Percentiles rank a stretch among this genome's conserved stretches.
These are phyloP conservation scores for Garra rufa DNA, from an alignment of 2,113 vertebrate species.

Conservation along the genomic window DNA sequence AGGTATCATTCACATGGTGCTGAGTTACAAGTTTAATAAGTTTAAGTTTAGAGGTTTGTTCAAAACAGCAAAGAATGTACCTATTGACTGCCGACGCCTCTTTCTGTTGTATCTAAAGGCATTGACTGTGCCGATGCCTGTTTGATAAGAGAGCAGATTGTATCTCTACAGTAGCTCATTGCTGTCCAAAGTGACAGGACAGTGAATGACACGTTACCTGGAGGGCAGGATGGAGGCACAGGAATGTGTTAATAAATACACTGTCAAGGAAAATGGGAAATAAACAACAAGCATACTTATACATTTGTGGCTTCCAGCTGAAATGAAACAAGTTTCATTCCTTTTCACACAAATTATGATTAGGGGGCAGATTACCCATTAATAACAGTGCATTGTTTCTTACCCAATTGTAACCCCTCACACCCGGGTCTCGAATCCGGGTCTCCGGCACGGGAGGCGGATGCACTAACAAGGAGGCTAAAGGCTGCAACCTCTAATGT, in stretches of 20 bases:
- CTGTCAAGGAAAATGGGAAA: background rate
- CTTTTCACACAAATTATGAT: no score
- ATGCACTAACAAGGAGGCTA: no score
- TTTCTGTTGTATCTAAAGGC: background rate
- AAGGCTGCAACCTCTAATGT: no score
- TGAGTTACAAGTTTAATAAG: background rate
- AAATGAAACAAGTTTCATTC: background rate
- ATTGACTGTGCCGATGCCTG: conserved; percentile 19
- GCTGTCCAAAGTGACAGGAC: conserved; percentile 19
- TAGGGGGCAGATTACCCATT: no score
- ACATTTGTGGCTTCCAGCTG: background rate
- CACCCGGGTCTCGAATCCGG: no score
- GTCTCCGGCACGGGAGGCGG: no score
- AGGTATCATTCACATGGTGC: background rate
- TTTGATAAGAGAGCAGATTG: conserved; percentile 33
- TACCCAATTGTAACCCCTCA: no score
- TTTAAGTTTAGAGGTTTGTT: background rate
- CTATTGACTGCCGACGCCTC: background rate
- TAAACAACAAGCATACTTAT: background rate
- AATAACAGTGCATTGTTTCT: no score
- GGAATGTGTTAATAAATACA: conserved; percentile 26
- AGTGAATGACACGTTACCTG: conserved; percentile 45
- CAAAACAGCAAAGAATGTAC: background rate
- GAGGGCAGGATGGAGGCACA: conserved; percentile 44
- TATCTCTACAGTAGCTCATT: conserved; percentile 15